Evolutionary conservation across 2,113 vertebrate species (phyloP), one percentile per base, ranked within the genome.

Genomic region (Cinclus cinclus): DNA sequence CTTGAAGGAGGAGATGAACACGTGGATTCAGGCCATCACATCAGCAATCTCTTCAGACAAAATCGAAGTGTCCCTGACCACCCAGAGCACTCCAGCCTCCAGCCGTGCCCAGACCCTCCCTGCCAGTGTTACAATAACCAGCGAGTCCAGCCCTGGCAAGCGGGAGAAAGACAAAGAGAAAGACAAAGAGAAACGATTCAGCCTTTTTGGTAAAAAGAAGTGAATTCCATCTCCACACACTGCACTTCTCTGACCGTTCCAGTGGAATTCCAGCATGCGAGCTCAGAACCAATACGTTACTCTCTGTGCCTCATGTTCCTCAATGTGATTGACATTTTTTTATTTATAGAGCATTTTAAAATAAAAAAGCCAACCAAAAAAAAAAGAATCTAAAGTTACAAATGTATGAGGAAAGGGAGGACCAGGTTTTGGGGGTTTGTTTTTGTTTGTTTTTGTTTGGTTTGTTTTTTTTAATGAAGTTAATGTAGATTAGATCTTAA

Each of bases 181-280:
- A 97, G 99, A 99, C 96, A 99, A 99, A 92, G 99, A 99, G 97
- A 99, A 99, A 95, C 98, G 99, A 93, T 99, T 99, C 98, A 99
- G 99, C 95, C 98, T 99, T 92, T 99, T 99, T 97, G 99, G 99
- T 98, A 99, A 99, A 97, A 99, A 99, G 98, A 99, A 99, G 91
- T 99, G 98, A 98, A 98, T 98, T 97, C 94, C 97, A 94, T 94
- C 92, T 96, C 90, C 92, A 95, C 96, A 82, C 96, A 96, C 97
- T 97, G 96, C 97, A 98, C 97, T 97, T 98, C 97, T 98, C 97
- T 97, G 97, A 97, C 95, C 97, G 98, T 98, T 98, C 96, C 98
- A 98, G 98, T 98, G 98, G 98, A 98, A 98, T 98, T 98, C 98
- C 98, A 99, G 98, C 99, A 99, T 99, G 99, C 98, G 97, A 98